Base-by-base conservation (phyloP, 2,888 invertebrate species). In the Pachycephus smyrnensis region DNA sequence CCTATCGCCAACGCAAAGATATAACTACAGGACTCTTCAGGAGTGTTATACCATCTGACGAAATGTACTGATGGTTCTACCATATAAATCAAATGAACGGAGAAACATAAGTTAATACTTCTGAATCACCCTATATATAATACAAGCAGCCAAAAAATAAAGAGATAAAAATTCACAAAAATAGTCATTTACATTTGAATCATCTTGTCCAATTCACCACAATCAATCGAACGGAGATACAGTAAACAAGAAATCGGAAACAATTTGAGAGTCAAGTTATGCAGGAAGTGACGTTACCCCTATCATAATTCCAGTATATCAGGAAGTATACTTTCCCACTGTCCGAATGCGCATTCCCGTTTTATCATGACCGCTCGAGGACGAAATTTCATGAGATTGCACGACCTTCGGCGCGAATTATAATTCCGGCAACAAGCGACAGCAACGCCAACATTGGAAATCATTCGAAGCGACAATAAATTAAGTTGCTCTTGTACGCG, bases 391-490 rank as follows among this genome's bases (percentile, higher is more conserved):
- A 79, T 79, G 76, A 84, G 80, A 83, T 80, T 76, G 81, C 80
- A 79, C 83, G 87, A 85, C 87, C 88, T 88, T 88, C 85, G 83
- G 84, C 84, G 84, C 84, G 84, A 86, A 86, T 84, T 88, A 88
- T 87, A 86, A 88, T 88, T 89, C 88, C 87, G 88, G 89, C 86
- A 88, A 86, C 85, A 55, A 55, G 40, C 23, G 40, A 23, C 40
- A 23, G 40, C 15, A 15, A 6, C 1, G 23, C 40, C 40, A 55
- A 55, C 40, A 23, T 55, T 55, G 23, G 15, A 23, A 55, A 55
- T 55, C 40, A 55, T 55, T 55, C 40, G 23, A 55, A 55, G 9
- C 23, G 40, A 55, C 40, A 23, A 55, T 55, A 23, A 55, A 55
- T 55, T 1, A 55, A 9, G 23, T 55, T 6, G n/a, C 6, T 55